Conservation (phyloP, 1,140 invertebrate genomes). For the Drosophila triauraria region DNA sequence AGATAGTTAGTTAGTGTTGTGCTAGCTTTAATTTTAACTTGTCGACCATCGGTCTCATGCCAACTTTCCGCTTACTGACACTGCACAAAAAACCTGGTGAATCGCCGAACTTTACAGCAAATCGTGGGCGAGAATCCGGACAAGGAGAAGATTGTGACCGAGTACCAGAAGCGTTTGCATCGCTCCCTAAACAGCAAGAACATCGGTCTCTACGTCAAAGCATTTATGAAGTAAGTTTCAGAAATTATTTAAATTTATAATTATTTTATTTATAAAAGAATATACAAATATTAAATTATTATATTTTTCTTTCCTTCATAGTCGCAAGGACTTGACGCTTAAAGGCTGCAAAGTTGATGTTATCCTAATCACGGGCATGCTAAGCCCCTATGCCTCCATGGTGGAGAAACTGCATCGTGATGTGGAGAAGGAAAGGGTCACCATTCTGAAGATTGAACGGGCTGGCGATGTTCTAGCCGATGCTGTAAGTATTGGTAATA, state of each 20-base stretch:
- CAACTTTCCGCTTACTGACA: conserved; percentile 50
- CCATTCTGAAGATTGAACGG: conserved; percentile 92
- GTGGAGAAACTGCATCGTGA: conserved; percentile 92
- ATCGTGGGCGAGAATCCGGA: conserved; percentile 86
- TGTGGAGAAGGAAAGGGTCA: conserved; percentile 92
- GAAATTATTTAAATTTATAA: not conserved
- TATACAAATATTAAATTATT: not conserved
- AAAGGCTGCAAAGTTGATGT: conserved; percentile 90
- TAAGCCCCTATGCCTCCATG: conserved; percentile 91
- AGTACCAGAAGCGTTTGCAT: conserved; percentile 92
- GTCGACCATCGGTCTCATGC: conserved; percentile 25
- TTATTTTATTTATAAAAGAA: too few species aligned
- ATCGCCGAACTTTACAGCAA: conserved; percentile 69
- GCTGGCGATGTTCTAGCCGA: conserved; percentile 93
- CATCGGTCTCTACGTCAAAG: conserved; percentile 92
- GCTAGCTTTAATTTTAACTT: conserved; percentile 8
- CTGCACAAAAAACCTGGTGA: conserved; percentile 32
- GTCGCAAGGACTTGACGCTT: conserved; percentile 90
- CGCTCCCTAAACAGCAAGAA: conserved; percentile 94
- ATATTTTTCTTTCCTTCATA: conserved; percentile 57
- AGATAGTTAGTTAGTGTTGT: conserved; percentile 14
- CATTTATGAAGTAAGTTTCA: conserved; percentile 90
- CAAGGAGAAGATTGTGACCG: conserved; percentile 91
- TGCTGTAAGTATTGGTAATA: conserved; percentile 87
- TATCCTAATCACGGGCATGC: conserved; percentile 92